Evolutionary conservation across 2,113 vertebrate genomes (phyloP).

Genomic region (Oostethus manadensis): DNA sequence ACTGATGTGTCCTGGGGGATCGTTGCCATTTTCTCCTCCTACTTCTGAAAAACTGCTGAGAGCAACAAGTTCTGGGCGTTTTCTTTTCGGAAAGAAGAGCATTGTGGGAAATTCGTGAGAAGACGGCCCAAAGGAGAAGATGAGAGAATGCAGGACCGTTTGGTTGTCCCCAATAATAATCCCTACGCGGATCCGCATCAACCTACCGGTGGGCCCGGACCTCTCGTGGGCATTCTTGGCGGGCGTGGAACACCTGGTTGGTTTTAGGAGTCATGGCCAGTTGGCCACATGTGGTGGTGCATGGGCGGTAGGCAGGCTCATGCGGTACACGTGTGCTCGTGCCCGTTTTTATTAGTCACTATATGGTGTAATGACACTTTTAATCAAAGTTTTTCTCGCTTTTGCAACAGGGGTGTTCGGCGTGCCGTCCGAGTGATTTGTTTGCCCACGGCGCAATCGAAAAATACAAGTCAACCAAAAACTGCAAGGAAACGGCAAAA

Average conservation of each 20-base stretch:
- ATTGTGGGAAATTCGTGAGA: conserved; percentile 39
- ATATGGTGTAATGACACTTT: no score
- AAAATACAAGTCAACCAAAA: no score
- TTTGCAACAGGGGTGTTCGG: no score
- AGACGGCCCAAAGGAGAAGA: neutral
- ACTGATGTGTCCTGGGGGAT: neutral
- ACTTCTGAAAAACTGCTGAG: conserved; percentile 16
- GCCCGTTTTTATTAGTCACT: neutral
- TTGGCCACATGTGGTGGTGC: conserved; percentile 53
- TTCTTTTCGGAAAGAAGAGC: conserved; percentile 14
- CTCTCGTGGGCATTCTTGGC: conserved; percentile 15
- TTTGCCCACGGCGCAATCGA: no score
- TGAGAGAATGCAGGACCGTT: neutral
- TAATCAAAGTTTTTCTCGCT: no score
- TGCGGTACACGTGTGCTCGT: conserved; percentile 60
- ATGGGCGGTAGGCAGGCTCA: conserved; percentile 48
- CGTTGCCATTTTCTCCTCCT: conserved; percentile 13
- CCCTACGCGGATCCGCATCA: neutral
- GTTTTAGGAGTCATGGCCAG: conserved; percentile 61
- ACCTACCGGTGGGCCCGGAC: neutral
- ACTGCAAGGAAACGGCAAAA: no score
- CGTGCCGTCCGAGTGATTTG: no score
- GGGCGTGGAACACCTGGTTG: conserved; percentile 51
- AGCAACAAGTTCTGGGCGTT: conserved; percentile 31
- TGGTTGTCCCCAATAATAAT: neutral